These are phyloP conservation scores for Acromyrmex charruanus DNA, from an alignment of 1,140 invertebrate species.

Conservation along the genomic window DNA sequence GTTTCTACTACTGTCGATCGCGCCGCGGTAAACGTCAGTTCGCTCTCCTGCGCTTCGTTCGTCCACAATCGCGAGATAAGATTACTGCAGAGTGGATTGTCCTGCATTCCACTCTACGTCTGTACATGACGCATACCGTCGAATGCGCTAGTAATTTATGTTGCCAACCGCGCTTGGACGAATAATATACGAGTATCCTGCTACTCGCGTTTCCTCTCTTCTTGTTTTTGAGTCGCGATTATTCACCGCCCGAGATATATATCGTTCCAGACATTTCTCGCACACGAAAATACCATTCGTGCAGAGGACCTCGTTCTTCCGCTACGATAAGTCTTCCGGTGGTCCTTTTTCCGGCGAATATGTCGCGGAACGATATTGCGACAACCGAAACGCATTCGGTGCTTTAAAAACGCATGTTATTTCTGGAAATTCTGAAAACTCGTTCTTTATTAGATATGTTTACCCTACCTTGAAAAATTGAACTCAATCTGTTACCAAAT, in stretches of 20 bases:
- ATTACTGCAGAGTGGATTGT: slow-evolving; percentile 53
- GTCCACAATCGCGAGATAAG: slow-evolving; percentile 40
- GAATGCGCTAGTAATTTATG: slow-evolving; percentile 50
- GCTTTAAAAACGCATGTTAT: slow-evolving; percentile 59
- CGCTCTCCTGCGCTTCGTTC: slow-evolving; percentile 4
- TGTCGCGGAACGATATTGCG: slow-evolving; percentile 51
- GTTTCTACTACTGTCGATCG: slow-evolving; percentile 35
- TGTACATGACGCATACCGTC: slow-evolving; percentile 21
- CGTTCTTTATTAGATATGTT: slow-evolving; percentile 58
- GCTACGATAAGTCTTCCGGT: slow-evolving; percentile 46
- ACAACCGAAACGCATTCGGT: slow-evolving; percentile 50
- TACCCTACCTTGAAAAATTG: slow-evolving; percentile 33
- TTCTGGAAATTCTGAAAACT: slow-evolving; percentile 24
- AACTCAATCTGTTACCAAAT: slow-evolving; percentile 41
- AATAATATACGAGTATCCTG: slow-evolving; percentile 38
- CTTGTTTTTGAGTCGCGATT: slow-evolving; percentile 61
- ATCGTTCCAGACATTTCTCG: slow-evolving; percentile 58
- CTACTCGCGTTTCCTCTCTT: slow-evolving; percentile 37
- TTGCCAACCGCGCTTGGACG: slow-evolving; percentile 47
- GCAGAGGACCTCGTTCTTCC: slow-evolving; percentile 40
- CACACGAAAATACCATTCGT: slow-evolving; percentile 59
- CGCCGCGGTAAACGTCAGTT: not conserved
- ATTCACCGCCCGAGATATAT: slow-evolving; percentile 59
- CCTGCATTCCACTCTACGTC: slow-evolving; percentile 13
- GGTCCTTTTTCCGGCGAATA: slow-evolving; percentile 49